Conservation (phyloP, 2,113 vertebrate species). For the Equus przewalskii region DNA sequence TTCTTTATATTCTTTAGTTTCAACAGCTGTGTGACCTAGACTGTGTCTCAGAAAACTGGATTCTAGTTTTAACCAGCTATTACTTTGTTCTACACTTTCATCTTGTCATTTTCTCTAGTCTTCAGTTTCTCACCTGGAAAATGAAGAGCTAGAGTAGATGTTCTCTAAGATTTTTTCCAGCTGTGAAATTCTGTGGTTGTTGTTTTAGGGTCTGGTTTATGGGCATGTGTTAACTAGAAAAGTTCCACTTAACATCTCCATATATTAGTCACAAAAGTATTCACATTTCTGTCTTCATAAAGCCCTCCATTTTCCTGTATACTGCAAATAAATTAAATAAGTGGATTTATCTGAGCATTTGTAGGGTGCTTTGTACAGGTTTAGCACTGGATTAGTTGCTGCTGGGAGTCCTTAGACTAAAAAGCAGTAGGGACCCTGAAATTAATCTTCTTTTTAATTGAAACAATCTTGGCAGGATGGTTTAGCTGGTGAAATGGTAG, state of each 20-base stretch:
- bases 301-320: neutral
- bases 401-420: neutral
- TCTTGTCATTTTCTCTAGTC: neutral
- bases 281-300: conserved; percentile 28
- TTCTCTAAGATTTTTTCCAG: conserved; percentile 22
- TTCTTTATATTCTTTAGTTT: conserved; percentile 44
- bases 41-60: neutral
- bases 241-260: neutral
- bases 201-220: neutral
- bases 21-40: neutral
- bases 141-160: neutral
- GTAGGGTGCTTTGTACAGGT: neutral
- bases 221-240: neutral
- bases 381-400: neutral
- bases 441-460: conserved; percentile 9
- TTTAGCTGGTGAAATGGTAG: conserved; percentile 39
- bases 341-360: conserved; percentile 15
- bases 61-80: neutral
- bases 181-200: neutral
- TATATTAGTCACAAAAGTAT: neutral
- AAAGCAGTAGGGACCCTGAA: neutral
- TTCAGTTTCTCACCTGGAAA: conserved; percentile 36
- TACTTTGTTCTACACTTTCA: neutral
- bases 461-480: neutral
- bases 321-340: neutral